phyloP scores from a whole-genome alignment of 1,140 invertebrate species.

The Melipona quadrifasciata region DNA sequence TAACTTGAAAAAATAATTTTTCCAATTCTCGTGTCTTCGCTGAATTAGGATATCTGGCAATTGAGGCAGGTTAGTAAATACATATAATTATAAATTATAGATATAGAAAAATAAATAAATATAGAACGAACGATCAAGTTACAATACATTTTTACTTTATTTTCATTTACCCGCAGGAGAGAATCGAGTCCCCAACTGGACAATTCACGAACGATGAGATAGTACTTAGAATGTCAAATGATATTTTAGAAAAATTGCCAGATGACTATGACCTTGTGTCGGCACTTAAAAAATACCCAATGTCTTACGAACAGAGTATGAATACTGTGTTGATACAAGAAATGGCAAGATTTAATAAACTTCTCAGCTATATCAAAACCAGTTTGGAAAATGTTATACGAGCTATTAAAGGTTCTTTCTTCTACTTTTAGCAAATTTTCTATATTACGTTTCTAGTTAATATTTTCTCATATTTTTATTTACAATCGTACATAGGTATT shows the following conservation, averaged over 20 bases:
- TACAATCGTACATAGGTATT: conserved; percentile 80
- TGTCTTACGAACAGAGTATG: conserved; percentile 92
- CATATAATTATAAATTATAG: too few relatives aligned
- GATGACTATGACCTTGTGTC: conserved; percentile 87
- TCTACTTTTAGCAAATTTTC: neutral
- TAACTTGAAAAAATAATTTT: conserved; percentile 15
- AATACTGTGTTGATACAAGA: conserved; percentile 97
- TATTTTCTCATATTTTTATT: neutral
- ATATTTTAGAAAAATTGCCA: conserved; percentile 89
- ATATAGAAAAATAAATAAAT: neutral
- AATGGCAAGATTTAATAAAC: conserved; percentile 93
- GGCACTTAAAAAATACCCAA: conserved; percentile 89
- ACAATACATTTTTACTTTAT: neutral
- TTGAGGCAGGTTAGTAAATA: conserved; percentile 63
- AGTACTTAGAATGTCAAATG: conserved; percentile 86
- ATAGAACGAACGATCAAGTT: neutral
- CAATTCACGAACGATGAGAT: conserved; percentile 86
- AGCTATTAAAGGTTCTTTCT: conserved; percentile 91
- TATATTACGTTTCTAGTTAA: conserved; percentile 31
- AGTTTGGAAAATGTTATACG: conserved; percentile 92
- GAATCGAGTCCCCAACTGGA: conserved; percentile 69
- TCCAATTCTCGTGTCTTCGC: conserved; percentile 18
- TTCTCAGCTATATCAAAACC: conserved; percentile 87
- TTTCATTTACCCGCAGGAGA: conserved; percentile 71
- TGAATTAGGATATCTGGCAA: conserved; percentile 76